Evolutionary conservation across 2,797 vertebrate genomes (phyloP).

Genomic region (Pantherophis vulpinus): DNA sequence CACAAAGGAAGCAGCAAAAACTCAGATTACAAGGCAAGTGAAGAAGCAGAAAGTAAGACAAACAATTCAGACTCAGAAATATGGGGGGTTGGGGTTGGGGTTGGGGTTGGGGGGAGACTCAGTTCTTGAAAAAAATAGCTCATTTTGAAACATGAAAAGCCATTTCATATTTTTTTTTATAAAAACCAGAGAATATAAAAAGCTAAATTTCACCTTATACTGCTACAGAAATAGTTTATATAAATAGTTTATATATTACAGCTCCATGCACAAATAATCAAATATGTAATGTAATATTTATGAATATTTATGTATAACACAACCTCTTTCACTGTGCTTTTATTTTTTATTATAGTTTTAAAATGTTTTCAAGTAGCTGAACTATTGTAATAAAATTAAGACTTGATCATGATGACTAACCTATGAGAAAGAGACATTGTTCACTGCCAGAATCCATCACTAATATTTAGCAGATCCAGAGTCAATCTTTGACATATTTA

Average conservation of each 20-base stretch:
- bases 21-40: conserved; percentile 27
- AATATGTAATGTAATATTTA: neutral
- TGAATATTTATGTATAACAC: neutral
- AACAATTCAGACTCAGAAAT: conserved; percentile 23
- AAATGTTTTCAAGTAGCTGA: neutral
- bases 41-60: conserved; percentile 31
- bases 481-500: neutral
- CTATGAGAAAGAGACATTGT: neutral
- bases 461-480: neutral
- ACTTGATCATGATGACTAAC: neutral
- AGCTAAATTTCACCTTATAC: neutral
- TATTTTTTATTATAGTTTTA: neutral
- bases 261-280: neutral
- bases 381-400: neutral
- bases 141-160: neutral
- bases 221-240: neutral
- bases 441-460: neutral
- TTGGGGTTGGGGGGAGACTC: neutral
- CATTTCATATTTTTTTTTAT: neutral
- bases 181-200: neutral
- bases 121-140: neutral
- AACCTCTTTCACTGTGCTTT: neutral
- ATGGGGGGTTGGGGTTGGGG: too few species aligned
- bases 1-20: conserved; percentile 6
- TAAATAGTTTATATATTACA: neutral